Evolutionary conservation across 2,797 vertebrate genomes (phyloP), one percentile per base, ranked within the genome.

Genomic region (Lepidocolaptes lacrymiger): DNA sequence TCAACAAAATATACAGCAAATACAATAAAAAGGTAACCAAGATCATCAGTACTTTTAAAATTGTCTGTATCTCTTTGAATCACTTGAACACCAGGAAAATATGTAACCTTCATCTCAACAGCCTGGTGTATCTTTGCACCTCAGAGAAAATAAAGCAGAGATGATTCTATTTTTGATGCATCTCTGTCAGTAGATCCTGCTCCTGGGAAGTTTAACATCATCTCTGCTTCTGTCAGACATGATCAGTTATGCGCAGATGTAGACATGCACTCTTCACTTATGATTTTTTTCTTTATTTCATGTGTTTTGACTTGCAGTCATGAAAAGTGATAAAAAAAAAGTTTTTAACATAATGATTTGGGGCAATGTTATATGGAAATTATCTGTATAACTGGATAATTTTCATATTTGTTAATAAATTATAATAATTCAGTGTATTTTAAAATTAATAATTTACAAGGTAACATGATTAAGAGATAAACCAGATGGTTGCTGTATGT

Each of bases 201-300:
- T 93, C 46, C 68, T 80, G 51, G 52, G 76, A 82, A 93, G 72
- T 72, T 93, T 75, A 95, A 68, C 58, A 83, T 79, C 78, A 82
- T 48, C 72, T 89, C 28, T n/a, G 54, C 54, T 88, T 93, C 93
- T 84, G 62, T 93, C 36, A 59, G 79, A 92, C 72, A 72, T 17
- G 66, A 94, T 78, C 85, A 43, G 58, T 61, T 43, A 77, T 27
- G 72, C 73, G 83, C 52, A 88, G 56, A 80, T 64, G 61, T 30
- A 89, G 76, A 92, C 54, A 61, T 51, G 18, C 12, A 67, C 56
- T 74, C 59, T 75, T 68, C 48, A 63, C 34, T 48, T 59, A 30
- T 5, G 14, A 22, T 16, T 56, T 51, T 76, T 81, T 74, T 34
- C 10, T 66, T 71, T 36, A 73, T 72, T 91, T 78, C 52, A 55